These are phyloP conservation scores for Caiman crocodilus DNA, from an alignment of 2,797 vertebrate genomes.

Conservation along the genomic window DNA sequence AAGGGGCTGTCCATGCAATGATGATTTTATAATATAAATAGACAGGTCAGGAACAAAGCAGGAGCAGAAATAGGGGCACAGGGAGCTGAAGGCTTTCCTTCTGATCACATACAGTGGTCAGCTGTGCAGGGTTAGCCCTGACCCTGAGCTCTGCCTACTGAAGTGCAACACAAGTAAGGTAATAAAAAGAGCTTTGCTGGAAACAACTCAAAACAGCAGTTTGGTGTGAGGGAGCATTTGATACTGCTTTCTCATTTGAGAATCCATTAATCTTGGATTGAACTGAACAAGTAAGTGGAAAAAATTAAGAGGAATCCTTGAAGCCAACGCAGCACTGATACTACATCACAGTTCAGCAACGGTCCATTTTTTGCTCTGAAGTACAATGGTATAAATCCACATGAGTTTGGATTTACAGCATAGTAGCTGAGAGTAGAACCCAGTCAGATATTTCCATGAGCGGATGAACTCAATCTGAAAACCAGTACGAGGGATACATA, in stretches of 20 bases:
- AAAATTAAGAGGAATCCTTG: not conserved
- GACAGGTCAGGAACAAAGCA: conserved; percentile 18
- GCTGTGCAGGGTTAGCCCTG: not conserved
- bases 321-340: not conserved
- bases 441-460: conserved; percentile 62
- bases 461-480: conserved; percentile 72
- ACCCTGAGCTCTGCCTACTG: not conserved
- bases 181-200: not conserved
- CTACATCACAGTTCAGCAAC: not conserved
- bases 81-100: not conserved
- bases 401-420: conserved; percentile 55
- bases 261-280: not conserved
- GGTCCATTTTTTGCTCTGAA: not conserved
- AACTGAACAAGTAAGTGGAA: not conserved
- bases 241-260: not conserved
- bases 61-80: not conserved
- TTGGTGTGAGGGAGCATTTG: not conserved
- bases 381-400: not conserved
- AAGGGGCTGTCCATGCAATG: conserved; percentile 30
- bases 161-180: rapidly evolving
- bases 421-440: conserved; percentile 33
- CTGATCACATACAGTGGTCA: not conserved
- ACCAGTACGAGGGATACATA: conserved; percentile 71
- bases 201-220: rapidly evolving
- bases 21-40: conserved; percentile 42